Base-by-base conservation (phyloP, 2,797 vertebrate species). In the Girardinus metallicus region DNA sequence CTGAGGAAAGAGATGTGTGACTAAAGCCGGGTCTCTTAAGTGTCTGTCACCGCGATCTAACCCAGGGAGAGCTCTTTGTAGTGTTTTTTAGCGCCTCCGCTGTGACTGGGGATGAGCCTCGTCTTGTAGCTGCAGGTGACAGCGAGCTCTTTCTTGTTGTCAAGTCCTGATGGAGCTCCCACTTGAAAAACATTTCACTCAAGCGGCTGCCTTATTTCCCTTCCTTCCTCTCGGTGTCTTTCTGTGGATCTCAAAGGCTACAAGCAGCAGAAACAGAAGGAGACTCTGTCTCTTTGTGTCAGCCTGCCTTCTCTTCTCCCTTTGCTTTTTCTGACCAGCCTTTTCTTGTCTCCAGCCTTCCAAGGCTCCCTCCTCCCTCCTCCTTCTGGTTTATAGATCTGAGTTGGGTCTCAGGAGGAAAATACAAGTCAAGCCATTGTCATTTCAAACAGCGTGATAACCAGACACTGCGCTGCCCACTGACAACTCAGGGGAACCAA, bases 341-440 rank as follows among this genome's bases (percentile, higher is more conserved):
- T 88, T 87, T 86, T 88, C 88, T 89, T 85, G 81, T 89, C 78
- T 83, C 80, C 74, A 66, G 79, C 84, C 80, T 43, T 82, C 85
- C 64, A 73, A 81, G 80, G 75, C 83, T 47, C 75, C 66, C 29
- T 44, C 53, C 39, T n/a, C 81, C 76, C 86, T 36, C 68, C 86
- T 77, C 76, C 81, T 83, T 86, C 83, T 60, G 88, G 85, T 91
- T 94, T 95, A 94, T 93, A 94, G 94, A 95, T 93, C 92, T 92
- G 93, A 94, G 92, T 91, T 86, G 81, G 80, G 92, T 94, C 95
- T 93, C 93, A 51, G 81, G 95, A 95, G 94, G 81, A 87, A 94
- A 93, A 95, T 93, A 90, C 90, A 94, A 96, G 95, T 95, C 94
- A 93, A 95, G 95, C 95, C 94, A 95, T 94, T 96, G 95, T 95